Conservation (phyloP, 2,797 vertebrate species). For the Liasis olivaceus region DNA sequence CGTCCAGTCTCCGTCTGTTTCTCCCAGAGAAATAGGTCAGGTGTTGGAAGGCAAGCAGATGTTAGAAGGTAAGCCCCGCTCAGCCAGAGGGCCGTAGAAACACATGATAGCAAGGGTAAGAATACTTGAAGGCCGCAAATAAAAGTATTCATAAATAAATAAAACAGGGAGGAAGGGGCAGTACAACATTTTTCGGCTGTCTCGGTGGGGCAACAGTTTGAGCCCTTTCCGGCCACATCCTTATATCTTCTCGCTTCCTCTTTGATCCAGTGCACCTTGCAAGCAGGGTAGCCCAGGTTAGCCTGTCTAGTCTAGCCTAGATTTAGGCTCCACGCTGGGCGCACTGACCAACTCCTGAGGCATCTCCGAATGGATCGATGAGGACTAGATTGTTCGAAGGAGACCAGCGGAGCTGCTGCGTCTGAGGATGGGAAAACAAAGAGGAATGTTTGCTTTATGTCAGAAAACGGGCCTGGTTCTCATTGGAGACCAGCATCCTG, state of each 20-base stretch:
- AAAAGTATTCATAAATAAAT: background rate
- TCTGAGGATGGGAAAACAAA: background rate
- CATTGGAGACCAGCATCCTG: background rate
- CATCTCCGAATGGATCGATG: background rate
- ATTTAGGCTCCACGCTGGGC: background rate
- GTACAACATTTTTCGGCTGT: too few species aligned
- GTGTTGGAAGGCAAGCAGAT: background rate
- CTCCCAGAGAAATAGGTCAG: background rate
- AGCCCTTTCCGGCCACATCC: background rate
- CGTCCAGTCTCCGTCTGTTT: background rate
- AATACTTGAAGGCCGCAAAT: background rate
- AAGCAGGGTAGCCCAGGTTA: background rate
- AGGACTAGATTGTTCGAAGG: background rate
- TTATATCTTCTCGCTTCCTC: background rate
- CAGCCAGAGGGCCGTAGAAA: background rate
- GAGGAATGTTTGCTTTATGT: background rate
- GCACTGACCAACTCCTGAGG: fast-evolving
- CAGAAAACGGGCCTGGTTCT: background rate
- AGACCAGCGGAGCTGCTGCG: background rate
- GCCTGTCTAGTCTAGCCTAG: too few species aligned
- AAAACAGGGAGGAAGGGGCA: background rate
- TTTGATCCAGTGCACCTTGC: background rate
- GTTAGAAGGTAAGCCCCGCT: background rate
- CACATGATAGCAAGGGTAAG: background rate
- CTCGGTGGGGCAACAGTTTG: too few species aligned